Conservation (phyloP, 1,140 invertebrate species). For the Venustaconcha ellipsiformis region DNA sequence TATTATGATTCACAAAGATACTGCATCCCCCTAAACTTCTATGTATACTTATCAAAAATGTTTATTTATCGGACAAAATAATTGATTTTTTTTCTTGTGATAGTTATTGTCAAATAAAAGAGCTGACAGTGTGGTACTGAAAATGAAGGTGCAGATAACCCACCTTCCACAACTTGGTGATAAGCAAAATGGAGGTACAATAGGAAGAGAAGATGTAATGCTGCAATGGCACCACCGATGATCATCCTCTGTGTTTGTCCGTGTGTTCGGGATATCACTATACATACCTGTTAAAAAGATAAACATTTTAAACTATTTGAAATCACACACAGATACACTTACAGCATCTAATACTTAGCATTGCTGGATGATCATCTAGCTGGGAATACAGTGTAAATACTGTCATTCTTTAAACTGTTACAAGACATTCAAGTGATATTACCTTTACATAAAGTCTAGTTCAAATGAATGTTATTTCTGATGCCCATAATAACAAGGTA, state of each 20-base stretch:
- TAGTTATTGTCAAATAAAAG: no score
- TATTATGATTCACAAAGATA: no score
- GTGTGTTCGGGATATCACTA: slow-evolving; percentile 61
- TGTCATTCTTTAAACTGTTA: not conserved
- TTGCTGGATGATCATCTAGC: not conserved
- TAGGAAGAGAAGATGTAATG: slow-evolving; percentile 66
- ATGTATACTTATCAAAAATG: no score
- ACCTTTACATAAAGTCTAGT: not conserved
- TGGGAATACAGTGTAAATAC: not conserved
- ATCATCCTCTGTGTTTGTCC: slow-evolving; percentile 64
- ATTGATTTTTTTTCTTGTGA: no score
- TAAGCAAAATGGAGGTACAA: slow-evolving; percentile 71
- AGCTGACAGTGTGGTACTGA: no score
- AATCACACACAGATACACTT: no score
- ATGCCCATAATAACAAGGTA: no score
- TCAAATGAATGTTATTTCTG: no score
- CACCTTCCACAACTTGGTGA: slow-evolving; percentile 70
- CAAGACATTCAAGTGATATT: not conserved
- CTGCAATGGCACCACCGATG: slow-evolving; percentile 55
- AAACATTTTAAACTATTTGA: not conserved
- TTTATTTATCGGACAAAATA: no score
- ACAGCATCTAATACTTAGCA: not conserved
- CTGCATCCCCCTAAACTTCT: no score
- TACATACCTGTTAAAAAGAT: slow-evolving; percentile 54
- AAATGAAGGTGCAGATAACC: not conserved